Base-by-base conservation (phyloP, 2,797 vertebrate genomes). In the Crenuchus spilurus region DNA sequence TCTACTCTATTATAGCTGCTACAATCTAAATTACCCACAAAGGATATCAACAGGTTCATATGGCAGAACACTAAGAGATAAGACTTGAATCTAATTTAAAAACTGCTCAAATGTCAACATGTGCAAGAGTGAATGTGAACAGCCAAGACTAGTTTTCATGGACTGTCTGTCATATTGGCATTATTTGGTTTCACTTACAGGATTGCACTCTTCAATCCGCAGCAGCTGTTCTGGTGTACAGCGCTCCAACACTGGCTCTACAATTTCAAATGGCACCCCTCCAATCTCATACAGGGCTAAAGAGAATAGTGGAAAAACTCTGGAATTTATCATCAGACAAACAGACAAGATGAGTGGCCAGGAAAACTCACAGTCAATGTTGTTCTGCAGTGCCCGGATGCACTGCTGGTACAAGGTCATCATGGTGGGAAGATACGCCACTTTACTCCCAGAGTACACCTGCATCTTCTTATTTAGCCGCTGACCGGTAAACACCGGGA, bases 401-500 rank as follows among this genome's bases (percentile, higher is more conserved):
- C 96, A 98, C 80, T 94, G 96, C 49, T 96, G 94, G 84, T 94
- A 91, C 51, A 98, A 84, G 0, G 92, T 92, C 84, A 96, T 93
- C 95, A 98, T 96, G 78, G 92, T 76, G 0, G 92, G 92, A 61
- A 97, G 93, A 77, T 84, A 94, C 18, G 77, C 64, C 0, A 88
- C 83, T 87, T 96, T 98, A 11, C 90, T 86, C 1, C 96, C 95
- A 0, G 95, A 97, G 80, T 97, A 96, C 63, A 97, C 95, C 31
- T 94, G 94, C 95, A 98, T 96, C 84, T 96, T 97, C 76, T 74
- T 94, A 83, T 95, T 95, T 3, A 94, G 78, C 24, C 96, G 90
- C 63, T 90, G 92, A 20, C 95, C 94, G 1, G 92, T 94, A 83
- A 96, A 95, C 39, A 87, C 82, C 4, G 67, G 51, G 0, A 76